These are phyloP conservation scores for Muntiacus reevesi DNA, from an alignment of 2,113 vertebrate species.

Conservation along the genomic window DNA sequence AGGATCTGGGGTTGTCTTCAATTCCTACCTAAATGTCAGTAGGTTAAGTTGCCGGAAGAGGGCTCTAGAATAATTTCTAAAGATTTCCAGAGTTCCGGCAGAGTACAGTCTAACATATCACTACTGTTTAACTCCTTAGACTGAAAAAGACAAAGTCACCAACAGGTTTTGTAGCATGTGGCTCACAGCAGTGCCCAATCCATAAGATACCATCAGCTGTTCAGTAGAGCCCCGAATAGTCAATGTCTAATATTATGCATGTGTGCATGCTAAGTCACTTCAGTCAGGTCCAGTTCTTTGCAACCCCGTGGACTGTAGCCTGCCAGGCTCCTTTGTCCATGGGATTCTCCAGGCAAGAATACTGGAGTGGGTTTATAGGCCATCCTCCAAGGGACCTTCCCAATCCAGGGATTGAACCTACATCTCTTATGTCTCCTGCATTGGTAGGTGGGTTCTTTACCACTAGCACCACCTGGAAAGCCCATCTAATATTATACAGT, in stretches of 20 bases:
- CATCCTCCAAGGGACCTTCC: not conserved
- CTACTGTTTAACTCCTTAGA: not conserved
- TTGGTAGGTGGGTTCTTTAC: not conserved
- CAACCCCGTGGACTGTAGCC: not conserved
- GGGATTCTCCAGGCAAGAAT: not conserved
- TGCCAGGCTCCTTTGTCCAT: not conserved
- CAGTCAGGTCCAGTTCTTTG: not conserved
- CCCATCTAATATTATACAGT: not conserved
- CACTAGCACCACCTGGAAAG: not conserved
- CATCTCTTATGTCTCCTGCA: not conserved
- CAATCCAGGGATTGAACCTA: not conserved
- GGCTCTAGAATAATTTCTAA: not conserved
- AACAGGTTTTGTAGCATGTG: not conserved
- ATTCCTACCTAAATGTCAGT: not conserved
- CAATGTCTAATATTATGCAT: not conserved
- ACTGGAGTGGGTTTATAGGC: not conserved
- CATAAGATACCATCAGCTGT: not conserved
- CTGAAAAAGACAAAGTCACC: not conserved
- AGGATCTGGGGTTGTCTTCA: not conserved
- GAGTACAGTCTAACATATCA: too few species aligned
- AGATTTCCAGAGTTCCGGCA: not conserved
- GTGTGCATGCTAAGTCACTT: not conserved
- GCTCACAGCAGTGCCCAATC: not conserved
- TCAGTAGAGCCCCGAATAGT: not conserved
- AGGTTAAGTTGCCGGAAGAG: not conserved